Evolutionary conservation across 2,113 vertebrate species (phyloP).

Genomic region (Ptychochromis oligacanthus): DNA sequence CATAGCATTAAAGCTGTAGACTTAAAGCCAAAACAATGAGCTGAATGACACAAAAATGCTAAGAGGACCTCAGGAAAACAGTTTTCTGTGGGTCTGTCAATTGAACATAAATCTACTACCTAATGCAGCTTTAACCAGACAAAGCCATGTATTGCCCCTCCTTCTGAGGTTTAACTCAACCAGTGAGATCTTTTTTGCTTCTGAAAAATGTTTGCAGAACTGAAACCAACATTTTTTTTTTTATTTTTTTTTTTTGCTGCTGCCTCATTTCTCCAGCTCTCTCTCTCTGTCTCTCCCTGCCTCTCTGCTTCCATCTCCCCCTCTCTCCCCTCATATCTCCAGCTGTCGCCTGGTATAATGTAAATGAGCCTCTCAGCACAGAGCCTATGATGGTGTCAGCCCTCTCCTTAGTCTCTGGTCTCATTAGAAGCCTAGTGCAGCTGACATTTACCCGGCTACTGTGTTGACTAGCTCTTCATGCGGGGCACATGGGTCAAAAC

Average conservation of each 20-base stretch:
- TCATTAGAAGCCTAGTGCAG: constrained; percentile 65
- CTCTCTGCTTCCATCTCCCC: not conserved
- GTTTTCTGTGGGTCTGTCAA: not conserved
- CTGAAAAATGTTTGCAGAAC: constrained; percentile 13
- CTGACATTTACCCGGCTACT: constrained; percentile 70
- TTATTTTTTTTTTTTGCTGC: not conserved
- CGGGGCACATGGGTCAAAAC: constrained; percentile 61
- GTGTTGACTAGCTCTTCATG: constrained; percentile 61
- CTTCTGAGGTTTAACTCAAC: not conserved
- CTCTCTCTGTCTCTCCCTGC: not conserved
- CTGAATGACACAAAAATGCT: not conserved
- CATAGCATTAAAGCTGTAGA: not conserved
- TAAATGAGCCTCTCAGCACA: constrained; percentile 68
- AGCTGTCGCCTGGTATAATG: constrained; percentile 70
- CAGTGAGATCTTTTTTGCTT: not conserved
- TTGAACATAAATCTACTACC: not conserved
- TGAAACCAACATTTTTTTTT: constrained; percentile 26
- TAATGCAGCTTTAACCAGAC: not conserved
- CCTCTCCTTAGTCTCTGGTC: constrained; percentile 66
- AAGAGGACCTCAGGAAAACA: not conserved
- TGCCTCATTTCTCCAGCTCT: constrained; percentile 10
- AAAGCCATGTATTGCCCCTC: not conserved
- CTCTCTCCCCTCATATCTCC: constrained; percentile 43
- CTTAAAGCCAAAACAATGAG: not conserved
- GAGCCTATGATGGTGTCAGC: constrained; percentile 62